A percentile compares a stretch with the other conserved stretches of the same genome.
These are phyloP conservation scores for Parazoanthus atlanticus DNA, from an alignment of 92 coral and sea anemone species.

Conservation along the genomic window DNA sequence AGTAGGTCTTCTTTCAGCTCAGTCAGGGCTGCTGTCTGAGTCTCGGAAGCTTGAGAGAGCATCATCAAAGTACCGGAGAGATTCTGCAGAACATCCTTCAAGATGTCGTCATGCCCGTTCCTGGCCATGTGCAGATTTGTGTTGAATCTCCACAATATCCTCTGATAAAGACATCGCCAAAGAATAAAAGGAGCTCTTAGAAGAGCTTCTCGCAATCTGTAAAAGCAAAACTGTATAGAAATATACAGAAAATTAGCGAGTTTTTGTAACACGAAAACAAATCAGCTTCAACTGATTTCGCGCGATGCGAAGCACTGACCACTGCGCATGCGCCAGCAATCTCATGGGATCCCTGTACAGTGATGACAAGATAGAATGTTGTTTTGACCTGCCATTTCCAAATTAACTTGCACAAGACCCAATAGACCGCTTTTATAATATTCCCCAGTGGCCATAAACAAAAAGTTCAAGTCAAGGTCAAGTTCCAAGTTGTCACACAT, in stretches of 20 bases:
- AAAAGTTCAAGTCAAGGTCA: too few species aligned
- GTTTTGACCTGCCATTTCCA: too few species aligned
- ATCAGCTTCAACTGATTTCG: neutral
- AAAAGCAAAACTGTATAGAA: neutral
- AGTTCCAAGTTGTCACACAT: too few species aligned
- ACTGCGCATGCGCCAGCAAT: neutral
- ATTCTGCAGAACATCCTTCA: conserved; percentile 11
- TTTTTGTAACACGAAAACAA: neutral
- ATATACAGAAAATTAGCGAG: neutral
- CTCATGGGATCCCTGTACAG: conserved; percentile 29
- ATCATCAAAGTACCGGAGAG: neutral
- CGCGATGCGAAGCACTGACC: neutral
- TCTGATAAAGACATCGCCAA: neutral
- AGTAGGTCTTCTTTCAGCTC: neutral
- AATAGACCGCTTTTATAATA: too few species aligned
- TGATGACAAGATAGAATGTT: neutral
- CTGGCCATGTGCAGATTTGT: neutral
- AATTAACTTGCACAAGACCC: too few species aligned
- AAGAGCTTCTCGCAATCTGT: neutral
- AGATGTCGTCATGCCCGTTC: neutral
- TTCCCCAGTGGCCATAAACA: too few species aligned
- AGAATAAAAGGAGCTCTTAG: neutral
- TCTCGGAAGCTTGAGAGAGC: conserved; percentile 17
- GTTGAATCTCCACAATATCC: neutral
- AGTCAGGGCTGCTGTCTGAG: neutral